A percentile compares a stretch with the other conserved stretches of the same genome.
Evolutionary conservation across 1,140 invertebrate species (phyloP).

Genomic region (Sitophilus oryzae): DNA sequence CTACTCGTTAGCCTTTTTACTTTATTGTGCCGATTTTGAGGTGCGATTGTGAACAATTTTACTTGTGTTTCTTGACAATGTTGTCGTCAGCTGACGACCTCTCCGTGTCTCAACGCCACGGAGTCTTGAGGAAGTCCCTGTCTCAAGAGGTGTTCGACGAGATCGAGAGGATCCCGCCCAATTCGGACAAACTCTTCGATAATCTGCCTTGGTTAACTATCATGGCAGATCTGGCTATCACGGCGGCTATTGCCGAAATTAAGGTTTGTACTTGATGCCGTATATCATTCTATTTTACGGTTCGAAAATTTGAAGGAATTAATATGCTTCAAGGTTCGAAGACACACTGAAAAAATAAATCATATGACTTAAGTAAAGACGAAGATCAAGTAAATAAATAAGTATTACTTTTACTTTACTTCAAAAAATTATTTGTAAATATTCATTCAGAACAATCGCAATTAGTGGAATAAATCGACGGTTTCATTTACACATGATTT

Average conservation of each 20-base stretch:
- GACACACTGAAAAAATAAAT: no score
- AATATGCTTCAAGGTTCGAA: no score
- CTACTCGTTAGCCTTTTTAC: no score
- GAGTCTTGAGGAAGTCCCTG: slow-evolving; percentile 30
- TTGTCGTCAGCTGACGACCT: slow-evolving; percentile 35
- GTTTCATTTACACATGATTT: no score
- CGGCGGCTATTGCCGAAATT: slow-evolving; percentile 40
- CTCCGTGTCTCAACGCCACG: slow-evolving; percentile 25
- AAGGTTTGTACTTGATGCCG: slow-evolving; percentile 32
- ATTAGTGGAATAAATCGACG: no score
- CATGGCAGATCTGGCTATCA: slow-evolving; percentile 41
- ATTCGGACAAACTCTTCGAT: slow-evolving; percentile 38
- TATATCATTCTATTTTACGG: no score
- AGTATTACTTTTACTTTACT: no score
- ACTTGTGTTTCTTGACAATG: slow-evolving; percentile 28
- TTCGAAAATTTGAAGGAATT: no score
- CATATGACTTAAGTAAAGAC: no score
- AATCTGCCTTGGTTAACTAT: slow-evolving; percentile 41
- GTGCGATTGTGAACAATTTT: slow-evolving; percentile 1
- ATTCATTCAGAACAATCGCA: no score
- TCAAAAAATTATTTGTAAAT: no score
- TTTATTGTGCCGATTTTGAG: not conserved
- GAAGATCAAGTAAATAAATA: no score
- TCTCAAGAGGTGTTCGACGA: slow-evolving; percentile 30
- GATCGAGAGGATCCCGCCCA: slow-evolving; percentile 36